These are phyloP conservation scores for Sceloporus undulatus DNA, from an alignment of 2,113 vertebrate species.

Conservation along the genomic window DNA sequence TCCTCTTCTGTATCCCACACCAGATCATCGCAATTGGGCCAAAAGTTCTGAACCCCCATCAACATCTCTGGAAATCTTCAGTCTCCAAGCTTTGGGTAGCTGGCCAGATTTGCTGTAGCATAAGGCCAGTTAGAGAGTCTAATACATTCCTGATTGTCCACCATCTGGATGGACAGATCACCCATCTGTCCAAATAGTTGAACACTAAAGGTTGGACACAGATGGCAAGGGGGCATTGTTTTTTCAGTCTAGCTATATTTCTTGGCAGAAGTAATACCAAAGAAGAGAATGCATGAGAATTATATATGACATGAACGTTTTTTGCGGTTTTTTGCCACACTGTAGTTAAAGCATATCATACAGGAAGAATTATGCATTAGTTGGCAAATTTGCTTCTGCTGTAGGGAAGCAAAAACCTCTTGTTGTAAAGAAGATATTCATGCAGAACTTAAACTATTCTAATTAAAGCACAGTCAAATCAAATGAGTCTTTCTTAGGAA, in stretches of 20 bases:
- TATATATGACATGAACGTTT: not conserved
- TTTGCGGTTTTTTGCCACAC: not conserved
- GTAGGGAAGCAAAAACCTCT: not conserved
- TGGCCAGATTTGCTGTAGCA: not conserved
- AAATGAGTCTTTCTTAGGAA: not conserved
- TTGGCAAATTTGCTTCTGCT: not conserved
- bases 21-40: not conserved
- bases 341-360: not conserved
- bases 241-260: not conserved
- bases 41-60: not conserved
- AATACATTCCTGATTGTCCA: not conserved
- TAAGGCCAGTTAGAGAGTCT: not conserved
- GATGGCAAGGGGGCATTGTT: not conserved
- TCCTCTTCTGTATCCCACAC: not conserved
- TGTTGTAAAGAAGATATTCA: not conserved
- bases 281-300: not conserved
- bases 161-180: not conserved
- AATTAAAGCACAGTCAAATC: conserved; percentile 7
- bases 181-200: not conserved
- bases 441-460: not conserved
- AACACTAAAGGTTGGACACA: not conserved
- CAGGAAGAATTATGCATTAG: not conserved
- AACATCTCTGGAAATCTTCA: not conserved
- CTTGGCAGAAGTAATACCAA: not conserved
- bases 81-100: not conserved